Base-by-base conservation (phyloP, 2,888 invertebrate genomes). In the Latheticus oryzae region DNA sequence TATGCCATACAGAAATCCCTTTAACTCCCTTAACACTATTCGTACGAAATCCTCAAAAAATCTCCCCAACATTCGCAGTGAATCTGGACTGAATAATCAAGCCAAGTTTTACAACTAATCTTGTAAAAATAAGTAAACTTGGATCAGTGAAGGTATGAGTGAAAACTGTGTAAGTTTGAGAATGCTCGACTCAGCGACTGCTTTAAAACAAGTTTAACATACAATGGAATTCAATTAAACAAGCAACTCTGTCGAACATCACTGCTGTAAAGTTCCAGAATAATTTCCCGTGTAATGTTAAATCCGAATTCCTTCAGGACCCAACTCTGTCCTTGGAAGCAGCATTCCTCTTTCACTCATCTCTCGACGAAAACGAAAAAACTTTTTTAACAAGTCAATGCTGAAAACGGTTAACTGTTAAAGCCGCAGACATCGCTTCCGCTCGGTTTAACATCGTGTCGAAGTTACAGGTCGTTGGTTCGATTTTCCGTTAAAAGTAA, bases 181-280 rank as follows among this genome's bases (percentile, higher is more conserved):
- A 56, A 60, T 57, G 52, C 40, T 60, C 55, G 28, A 50, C 51
- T 52, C 57, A 61, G 61, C 60, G 60, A 62, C 40, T 28, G 66
- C 65, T 70, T 67, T 70, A 69, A 70, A 73, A 72, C 70, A 69
- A 73, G 69, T 73, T 71, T 67, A 72, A 72, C 72, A 69, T 72
- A 73, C 73, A 74, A 73, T 72, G 73, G 74, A 73, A 74, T 74
- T 73, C 73, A 74, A 74, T 74, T 73, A 74, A 73, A 71, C 70
- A 71, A 67, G 71, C 72, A 70, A 71, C 73, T 71, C 70, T 71
- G 71, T 70, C 71, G 70, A 73, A 73, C 72, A 66, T 70, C 69
- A 68, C 61, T 65, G 66, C 54, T 67, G 47, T 40, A 66, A 70
- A 73, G 68, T 73, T 73, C 64, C 65, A 56, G 68, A 71, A 73